These are phyloP conservation scores for Machaerirhynchus nigripectus DNA, from an alignment of 2,113 vertebrate genomes.

Conservation along the genomic window DNA sequence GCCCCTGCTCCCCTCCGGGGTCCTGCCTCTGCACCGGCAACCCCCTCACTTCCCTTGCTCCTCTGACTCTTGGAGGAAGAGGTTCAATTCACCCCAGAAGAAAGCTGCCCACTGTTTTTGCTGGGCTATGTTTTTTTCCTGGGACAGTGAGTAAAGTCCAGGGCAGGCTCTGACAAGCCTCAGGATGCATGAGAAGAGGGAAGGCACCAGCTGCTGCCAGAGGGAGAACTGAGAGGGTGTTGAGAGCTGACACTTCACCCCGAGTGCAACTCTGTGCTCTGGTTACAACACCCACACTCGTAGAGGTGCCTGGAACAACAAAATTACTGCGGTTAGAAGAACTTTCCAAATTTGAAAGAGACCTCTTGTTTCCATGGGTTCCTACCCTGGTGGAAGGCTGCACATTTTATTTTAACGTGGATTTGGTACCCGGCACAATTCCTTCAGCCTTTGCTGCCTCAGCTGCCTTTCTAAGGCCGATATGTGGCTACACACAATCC, in stretches of 20 bases:
- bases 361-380: not conserved
- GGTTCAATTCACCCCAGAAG: not conserved
- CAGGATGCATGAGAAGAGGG: not conserved
- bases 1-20: accelerated
- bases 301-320: not conserved
- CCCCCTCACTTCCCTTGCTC: not conserved
- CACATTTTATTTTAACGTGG: not conserved
- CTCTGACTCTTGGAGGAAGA: not conserved
- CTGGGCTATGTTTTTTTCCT: not conserved
- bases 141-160: not conserved
- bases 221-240: not conserved
- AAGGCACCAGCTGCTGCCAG: not conserved
- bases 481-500: not conserved
- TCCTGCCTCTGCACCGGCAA: not conserved
- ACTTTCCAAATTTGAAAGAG: not conserved
- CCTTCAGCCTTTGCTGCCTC: not conserved
- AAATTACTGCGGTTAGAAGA: not conserved
- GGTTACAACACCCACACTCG: accelerated
- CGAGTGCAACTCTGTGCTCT: not conserved
- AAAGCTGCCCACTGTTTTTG: not conserved
- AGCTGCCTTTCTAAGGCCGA: not conserved
- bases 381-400: not conserved
- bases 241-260: not conserved
- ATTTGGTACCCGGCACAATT: not conserved
- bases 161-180: not conserved